These are phyloP conservation scores for Sarcophaga caerulescens DNA, from an alignment of 2,888 invertebrate genomes.

Conservation along the genomic window DNA sequence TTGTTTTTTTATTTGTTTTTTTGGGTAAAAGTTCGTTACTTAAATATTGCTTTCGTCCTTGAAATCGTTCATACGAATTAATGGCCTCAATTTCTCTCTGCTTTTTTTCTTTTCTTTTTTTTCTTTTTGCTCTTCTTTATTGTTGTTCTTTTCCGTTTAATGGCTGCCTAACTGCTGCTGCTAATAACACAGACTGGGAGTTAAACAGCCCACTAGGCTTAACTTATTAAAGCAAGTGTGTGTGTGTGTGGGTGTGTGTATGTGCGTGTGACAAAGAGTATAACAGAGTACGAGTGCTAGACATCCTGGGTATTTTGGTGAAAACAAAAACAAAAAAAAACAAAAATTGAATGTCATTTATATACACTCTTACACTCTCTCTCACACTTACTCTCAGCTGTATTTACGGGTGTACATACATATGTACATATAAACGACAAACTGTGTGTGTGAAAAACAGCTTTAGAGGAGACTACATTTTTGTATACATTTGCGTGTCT, in stretches of 20 bases:
- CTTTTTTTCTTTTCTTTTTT: no score
- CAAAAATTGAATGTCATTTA: constrained; percentile 66
- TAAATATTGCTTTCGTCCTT: constrained; percentile 66
- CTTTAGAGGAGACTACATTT: no score
- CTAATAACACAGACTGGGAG: constrained; percentile 51
- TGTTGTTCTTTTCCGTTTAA: neutral
- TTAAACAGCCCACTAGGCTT: constrained; percentile 56
- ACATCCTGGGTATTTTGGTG: constrained; percentile 63
- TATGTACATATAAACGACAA: neutral
- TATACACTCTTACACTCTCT: constrained; percentile 13
- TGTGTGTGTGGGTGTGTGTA: constrained; percentile 48
- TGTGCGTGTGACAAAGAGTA: neutral
- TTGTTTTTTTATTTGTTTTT: neutral
- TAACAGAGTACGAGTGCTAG: constrained; percentile 63
- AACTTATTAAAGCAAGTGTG: constrained; percentile 36
- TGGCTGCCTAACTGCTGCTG: constrained; percentile 28
- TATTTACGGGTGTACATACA: no score
- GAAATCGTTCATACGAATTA: constrained; percentile 63
- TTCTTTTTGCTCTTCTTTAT: constrained; percentile 46
- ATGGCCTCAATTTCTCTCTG: constrained; percentile 47
- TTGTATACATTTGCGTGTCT: constrained; percentile 33
- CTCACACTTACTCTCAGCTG: no score
- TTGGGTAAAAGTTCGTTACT: constrained; percentile 62
- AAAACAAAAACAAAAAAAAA: neutral
- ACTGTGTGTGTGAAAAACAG: neutral